Conservation (phyloP, 2,113 vertebrate genomes). For the Muntiacus reevesi region DNA sequence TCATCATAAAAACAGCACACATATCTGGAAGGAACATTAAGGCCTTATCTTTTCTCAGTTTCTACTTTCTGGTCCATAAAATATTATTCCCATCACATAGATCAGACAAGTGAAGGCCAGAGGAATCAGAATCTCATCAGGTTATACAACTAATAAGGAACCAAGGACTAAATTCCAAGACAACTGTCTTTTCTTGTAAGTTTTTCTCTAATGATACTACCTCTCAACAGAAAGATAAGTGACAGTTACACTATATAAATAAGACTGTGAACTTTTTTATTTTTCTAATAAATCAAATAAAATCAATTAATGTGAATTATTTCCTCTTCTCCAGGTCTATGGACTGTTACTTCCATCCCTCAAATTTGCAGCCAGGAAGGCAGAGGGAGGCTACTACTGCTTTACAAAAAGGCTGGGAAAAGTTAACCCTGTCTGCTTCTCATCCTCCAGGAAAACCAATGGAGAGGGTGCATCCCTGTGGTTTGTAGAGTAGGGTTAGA, state of each 20-base stretch:
- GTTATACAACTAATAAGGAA: background rate
- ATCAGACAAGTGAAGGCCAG: background rate
- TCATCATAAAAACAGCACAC: background rate
- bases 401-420: background rate
- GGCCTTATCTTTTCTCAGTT: background rate
- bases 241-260: background rate
- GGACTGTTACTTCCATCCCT: background rate
- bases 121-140: background rate
- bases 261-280: background rate
- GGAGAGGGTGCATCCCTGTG: background rate
- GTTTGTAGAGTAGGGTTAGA: background rate
- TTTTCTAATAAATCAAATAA: constrained; percentile 17
- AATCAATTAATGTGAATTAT: background rate
- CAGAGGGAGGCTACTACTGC: background rate
- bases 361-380: background rate
- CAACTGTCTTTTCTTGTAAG: background rate
- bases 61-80: background rate
- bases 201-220: background rate
- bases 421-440: background rate
- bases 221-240: background rate
- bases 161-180: background rate
- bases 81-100: background rate
- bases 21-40: background rate
- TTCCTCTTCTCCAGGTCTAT: background rate
- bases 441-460: background rate